Evolutionary conservation across 1,140 invertebrate species (phyloP).

Genomic region (Drosophila burlai): DNA sequence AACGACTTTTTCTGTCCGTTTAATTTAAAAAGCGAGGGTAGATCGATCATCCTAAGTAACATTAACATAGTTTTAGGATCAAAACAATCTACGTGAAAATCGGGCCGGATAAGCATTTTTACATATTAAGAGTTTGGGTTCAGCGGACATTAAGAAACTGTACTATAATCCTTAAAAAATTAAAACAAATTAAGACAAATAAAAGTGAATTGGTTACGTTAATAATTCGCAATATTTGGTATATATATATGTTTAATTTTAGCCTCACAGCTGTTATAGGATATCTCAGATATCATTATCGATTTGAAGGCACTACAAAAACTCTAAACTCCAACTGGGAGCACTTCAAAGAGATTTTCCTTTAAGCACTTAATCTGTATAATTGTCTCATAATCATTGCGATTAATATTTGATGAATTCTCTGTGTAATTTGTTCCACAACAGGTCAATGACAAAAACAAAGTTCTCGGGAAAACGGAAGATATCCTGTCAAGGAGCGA

Average conservation of each 20-base stretch:
- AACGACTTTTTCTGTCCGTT: too few species aligned
- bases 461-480: constrained; percentile 32
- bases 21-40: too few species aligned
- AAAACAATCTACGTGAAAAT: too few species aligned
- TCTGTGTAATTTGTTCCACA: constrained; percentile 49
- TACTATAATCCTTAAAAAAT: neutral
- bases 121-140: neutral
- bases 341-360: neutral
- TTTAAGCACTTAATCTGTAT: constrained; percentile 2
- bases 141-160: neutral
- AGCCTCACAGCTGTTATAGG: constrained; percentile 22
- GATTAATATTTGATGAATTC: constrained; percentile 43
- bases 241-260: neutral
- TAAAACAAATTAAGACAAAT: neutral
- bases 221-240: neutral
- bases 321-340: neutral
- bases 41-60: too few species aligned
- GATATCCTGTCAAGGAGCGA: constrained; percentile 48
- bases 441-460: constrained; percentile 83
- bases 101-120: neutral
- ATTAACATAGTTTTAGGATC: too few species aligned
- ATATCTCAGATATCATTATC: neutral
- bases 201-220: neutral
- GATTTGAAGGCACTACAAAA: constrained; percentile 10
- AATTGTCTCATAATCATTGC: constrained; percentile 12